Conservation (phyloP, 2,888 invertebrate genomes). For the Criorhina ranunculi region DNA sequence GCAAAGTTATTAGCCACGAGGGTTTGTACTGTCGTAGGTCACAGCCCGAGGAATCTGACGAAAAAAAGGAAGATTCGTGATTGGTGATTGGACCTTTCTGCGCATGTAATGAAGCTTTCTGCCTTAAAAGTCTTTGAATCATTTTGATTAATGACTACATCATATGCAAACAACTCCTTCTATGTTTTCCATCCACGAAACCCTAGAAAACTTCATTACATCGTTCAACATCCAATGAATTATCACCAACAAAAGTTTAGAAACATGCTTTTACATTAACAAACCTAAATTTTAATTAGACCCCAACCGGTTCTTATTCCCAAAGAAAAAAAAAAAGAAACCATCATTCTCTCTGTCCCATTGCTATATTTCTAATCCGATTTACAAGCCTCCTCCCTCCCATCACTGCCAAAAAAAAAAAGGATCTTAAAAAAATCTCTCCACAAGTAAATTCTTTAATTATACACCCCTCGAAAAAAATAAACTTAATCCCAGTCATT, state of each 20-base stretch:
- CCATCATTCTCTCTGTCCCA: conserved; percentile 22
- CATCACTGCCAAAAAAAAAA: conserved; percentile 10
- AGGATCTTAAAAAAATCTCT: conserved; percentile 47
- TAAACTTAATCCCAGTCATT: conserved; percentile 64
- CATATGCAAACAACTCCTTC: too few relatives aligned
- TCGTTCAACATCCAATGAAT: background rate
- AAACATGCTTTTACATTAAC: background rate
- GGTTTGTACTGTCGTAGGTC: too few relatives aligned
- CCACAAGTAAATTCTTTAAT: conserved; percentile 64
- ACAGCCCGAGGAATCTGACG: too few relatives aligned
- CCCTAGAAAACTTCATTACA: background rate
- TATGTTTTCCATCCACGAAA: too few relatives aligned
- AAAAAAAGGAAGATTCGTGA: too few relatives aligned
- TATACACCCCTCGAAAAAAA: conserved; percentile 64
- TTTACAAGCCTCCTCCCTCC: conserved; percentile 28
- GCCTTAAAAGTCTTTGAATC: too few relatives aligned
- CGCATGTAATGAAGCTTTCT: too few relatives aligned
- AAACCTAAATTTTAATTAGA: conserved; percentile 26
- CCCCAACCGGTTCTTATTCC: background rate
- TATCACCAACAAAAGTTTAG: background rate
- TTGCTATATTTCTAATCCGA: conserved; percentile 50
- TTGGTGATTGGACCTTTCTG: too few relatives aligned
- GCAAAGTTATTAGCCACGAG: too few relatives aligned
- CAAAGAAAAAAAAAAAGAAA: too few relatives aligned
- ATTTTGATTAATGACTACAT: too few relatives aligned